Base-by-base conservation (phyloP, 2,888 invertebrate genomes). In the Ormyrus pomaceus region DNA sequence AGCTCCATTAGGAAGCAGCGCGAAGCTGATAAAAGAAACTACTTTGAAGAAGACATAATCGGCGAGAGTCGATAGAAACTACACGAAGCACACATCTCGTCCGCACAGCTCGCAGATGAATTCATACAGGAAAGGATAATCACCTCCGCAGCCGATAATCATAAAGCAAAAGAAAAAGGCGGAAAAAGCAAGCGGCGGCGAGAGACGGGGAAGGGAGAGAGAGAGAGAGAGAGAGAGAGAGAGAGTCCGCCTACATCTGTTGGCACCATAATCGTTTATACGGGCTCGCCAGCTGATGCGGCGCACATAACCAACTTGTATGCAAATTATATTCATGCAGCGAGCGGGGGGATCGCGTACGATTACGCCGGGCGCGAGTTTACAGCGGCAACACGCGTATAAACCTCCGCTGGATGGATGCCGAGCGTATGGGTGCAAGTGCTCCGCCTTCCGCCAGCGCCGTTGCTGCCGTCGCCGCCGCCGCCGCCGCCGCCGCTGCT, bases 291-390 rank as follows among this genome's bases (percentile, higher is more conserved):
- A 90, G 90, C 89, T 90, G 90, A 90, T 90, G 88, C 89, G 84
- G 84, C 86, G 64, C 56, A 58, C 58, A 83, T 81, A 84, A 87
- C 88, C 88, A 88, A 90, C 89, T 89, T 90, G 90, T 90, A 90
- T 90, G 90, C 89, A 90, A 90, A 90, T 90, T 89, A 90, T 90
- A 90, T 90, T 89, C 90, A 90, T 90, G 90, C 90, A 90, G 85
- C 86, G 86, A 87, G 55, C 11, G 64, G 11, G 48, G 59, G n/a
- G 68, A 69, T n/a, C 56, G 13, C 68, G 71, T 62, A 51, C 73
- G 73, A 73, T 73, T 74, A 85, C 87, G 34, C 48, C 34, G 87
- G 86, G 87, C 86, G 86, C 88, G 86, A 88, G 87, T 90, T 90
- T 90, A 90, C 88, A 89, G 88, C 88, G 87, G 86, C 89, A 88